Evolutionary conservation across 2,797 vertebrate genomes (phyloP).

Genomic region (Telmatherina bonti): DNA sequence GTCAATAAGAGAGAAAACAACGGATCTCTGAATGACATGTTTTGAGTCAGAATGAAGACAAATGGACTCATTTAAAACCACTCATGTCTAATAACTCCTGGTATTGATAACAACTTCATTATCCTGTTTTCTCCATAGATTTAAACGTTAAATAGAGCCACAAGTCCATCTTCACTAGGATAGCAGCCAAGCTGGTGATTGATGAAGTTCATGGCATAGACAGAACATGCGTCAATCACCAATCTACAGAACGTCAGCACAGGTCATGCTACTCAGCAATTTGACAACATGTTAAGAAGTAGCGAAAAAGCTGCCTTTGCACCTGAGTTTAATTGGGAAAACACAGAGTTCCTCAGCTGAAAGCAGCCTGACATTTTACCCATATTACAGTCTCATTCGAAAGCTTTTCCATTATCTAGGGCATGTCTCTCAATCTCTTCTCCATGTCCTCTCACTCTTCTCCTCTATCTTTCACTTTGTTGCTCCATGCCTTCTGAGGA

Average conservation of each 20-base stretch:
- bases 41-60: slow-evolving; percentile 63
- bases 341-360: slow-evolving; percentile 60
- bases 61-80: slow-evolving; percentile 49
- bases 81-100: slow-evolving; percentile 62
- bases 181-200: slow-evolving; percentile 27
- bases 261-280: slow-evolving; percentile 43
- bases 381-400: slow-evolving; percentile 75
- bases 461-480: slow-evolving; percentile 17
- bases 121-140: slow-evolving; percentile 19
- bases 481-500: slow-evolving; percentile 16
- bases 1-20: slow-evolving; percentile 41
- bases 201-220: slow-evolving; percentile 35
- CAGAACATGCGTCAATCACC: slow-evolving; percentile 51
- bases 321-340: slow-evolving; percentile 72
- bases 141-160: slow-evolving; percentile 29
- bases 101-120: slow-evolving; percentile 71
- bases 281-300: slow-evolving; percentile 70
- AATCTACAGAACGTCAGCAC: slow-evolving; percentile 31
- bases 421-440: slow-evolving; percentile 51
- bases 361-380: slow-evolving; percentile 71
- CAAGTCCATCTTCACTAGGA: slow-evolving; percentile 25
- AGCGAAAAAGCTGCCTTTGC: slow-evolving; percentile 54
- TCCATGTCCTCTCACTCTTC: slow-evolving; percentile 14
- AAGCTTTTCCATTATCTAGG: slow-evolving; percentile 70
- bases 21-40: slow-evolving; percentile 50